Conservation (phyloP, 2,113 vertebrate genomes). For the Megalops atlanticus region DNA sequence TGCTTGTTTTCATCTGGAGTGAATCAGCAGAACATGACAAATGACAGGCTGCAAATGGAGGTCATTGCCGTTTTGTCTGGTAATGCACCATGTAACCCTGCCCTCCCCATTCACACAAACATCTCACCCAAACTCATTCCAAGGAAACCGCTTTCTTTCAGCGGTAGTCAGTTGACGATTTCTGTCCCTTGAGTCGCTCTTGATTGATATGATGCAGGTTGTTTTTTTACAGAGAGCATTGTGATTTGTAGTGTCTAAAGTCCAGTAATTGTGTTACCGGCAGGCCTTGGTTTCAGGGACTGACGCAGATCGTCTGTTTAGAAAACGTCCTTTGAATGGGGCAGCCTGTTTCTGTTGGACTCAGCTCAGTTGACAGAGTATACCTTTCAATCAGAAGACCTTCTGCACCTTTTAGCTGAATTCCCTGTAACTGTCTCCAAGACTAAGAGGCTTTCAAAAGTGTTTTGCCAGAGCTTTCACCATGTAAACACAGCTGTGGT, state of each 20-base stretch:
- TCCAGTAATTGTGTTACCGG: neutral
- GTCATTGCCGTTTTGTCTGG: too few relatives aligned
- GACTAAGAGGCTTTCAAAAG: neutral
- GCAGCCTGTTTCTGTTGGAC: neutral
- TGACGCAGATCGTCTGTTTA: neutral
- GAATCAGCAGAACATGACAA: too few relatives aligned
- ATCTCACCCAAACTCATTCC: neutral
- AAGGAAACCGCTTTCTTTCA: neutral
- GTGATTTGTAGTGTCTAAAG: neutral
- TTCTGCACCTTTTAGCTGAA: conserved; percentile 1
- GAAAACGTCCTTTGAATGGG: neutral
- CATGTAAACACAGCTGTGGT: too few relatives aligned
- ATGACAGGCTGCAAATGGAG: too few relatives aligned
- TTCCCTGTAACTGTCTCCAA: neutral
- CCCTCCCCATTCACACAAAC: too few relatives aligned
- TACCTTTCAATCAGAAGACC: neutral
- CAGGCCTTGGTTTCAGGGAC: neutral
- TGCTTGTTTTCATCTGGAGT: too few relatives aligned
- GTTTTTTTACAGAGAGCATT: neutral
- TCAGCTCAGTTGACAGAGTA: neutral
- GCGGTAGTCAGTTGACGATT: neutral
- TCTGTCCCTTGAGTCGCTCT: neutral
- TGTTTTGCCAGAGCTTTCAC: too few relatives aligned
- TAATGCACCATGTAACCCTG: too few relatives aligned
- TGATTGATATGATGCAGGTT: neutral